Evolutionary conservation across 1,140 invertebrate genomes (phyloP), one percentile per base, ranked within the genome.

Genomic region (Trissolcus basalis): DNA sequence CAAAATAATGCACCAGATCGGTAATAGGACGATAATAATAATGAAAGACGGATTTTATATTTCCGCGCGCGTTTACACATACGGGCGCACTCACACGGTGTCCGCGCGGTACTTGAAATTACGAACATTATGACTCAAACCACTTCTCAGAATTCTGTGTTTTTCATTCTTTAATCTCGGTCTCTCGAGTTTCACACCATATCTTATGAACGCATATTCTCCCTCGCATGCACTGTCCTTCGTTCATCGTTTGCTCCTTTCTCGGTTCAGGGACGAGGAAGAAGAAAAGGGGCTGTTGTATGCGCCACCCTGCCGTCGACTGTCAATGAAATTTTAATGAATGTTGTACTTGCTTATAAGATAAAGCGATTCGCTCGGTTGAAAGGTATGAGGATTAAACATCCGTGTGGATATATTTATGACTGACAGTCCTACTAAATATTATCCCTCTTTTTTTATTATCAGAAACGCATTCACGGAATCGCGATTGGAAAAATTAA

Each of bases 131-230:
- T 78, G 75, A 77, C 75, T 80, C 85, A 80, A 86, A 85, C 82
- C 81, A 85, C 82, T 88, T 88, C 86, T 84, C 78, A 80, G 86
- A 86, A 87, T 86, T 84, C 81, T 81, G 81, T 86, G 86, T 87
- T 87, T 87, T 86, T 84, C 84, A 87, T 87, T 87, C 84, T 86
- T 87, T 87, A 87, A 87, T 87, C 86, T 87, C 78, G 78, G 78
- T 79, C 82, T 85, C 85, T 87, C 86, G 83, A 82, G 83, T 87
- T 87, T 85, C 86, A 87, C 82, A 86, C 85, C 82, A 83, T 87
- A 87, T 87, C 85, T 87, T 83, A 86, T 80, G 82, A 85, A 84
- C 81, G 82, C 83, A 81, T 79, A 27, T 27, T 82, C 81, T 71
- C 76, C 76, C 78, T 79, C 67, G 69, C 74, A 70, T 63, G 76